Evolutionary conservation across 2,797 vertebrate genomes (phyloP), one percentile per base, ranked within the genome.

Genomic region (Anguilla marmorata): DNA sequence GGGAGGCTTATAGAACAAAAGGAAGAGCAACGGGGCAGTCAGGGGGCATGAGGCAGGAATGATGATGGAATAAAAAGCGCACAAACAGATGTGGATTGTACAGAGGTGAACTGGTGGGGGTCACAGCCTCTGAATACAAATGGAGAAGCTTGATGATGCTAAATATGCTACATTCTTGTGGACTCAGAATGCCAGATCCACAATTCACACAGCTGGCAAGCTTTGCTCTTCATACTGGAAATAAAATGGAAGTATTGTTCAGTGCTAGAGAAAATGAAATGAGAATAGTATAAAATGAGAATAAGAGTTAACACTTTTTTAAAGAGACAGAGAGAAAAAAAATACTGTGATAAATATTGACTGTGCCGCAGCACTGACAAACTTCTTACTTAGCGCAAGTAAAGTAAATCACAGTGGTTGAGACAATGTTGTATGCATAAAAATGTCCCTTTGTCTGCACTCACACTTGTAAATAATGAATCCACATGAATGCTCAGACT

Each of bases 1-100:
- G 2, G 74, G 30, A 82, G 86, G 72, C 56, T 87, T 82, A 80
- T n/a, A 82, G 56, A 82, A 87, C 74, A 80, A 87, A 87, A 79
- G 69, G 50, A 58, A 58, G 76, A 80, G 54, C 52, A 80, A 24
- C 30, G 58, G 50, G 33, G 50, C 52, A 79, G 50, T 9, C 45
- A 45, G 72, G 56, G 74, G n/a, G 66, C 86, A 85, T 58, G 87
- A 66, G 58, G 74, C 50, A 88, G 69, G 24, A 87, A 76, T 30
- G 24, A 45, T 19, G 6, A 6, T n/a, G 52, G 54, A 74, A 79
- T 82, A 87, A 50, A 52, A 82, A 37, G 50, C 72, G 2, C 86
- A 52, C 30, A 8, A 12, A 54, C 56, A n/a, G 56, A 87, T 54
- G 56, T 52, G 60, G 72, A 76, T 87, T 30, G 50, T 37, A 33